Conservation (phyloP, 2,888 invertebrate species). For the Bembecia ichneumoniformis region DNA sequence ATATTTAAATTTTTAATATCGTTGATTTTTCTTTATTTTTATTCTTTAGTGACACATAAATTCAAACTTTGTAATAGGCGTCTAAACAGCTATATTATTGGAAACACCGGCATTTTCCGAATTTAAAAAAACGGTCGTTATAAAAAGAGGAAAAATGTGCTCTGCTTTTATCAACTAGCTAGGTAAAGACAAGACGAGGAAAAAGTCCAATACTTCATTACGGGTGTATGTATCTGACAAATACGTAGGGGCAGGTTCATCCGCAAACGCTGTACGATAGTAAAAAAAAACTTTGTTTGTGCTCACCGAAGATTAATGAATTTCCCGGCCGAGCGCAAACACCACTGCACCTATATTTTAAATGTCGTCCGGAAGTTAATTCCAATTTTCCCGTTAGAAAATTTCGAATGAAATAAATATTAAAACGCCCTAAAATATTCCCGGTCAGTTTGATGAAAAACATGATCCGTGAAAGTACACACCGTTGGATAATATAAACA, state of each 20-base stretch:
- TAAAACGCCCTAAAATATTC: conserved; percentile 5
- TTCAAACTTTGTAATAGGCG: no score
- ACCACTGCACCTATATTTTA: background rate
- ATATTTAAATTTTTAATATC: no score
- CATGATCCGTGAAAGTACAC: conserved; percentile 20
- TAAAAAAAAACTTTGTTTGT: background rate
- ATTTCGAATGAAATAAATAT: conserved; percentile 1
- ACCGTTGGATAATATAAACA: conserved; percentile 46
- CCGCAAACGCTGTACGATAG: background rate
- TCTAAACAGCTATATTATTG: no score
- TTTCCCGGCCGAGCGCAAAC: background rate
- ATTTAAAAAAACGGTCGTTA: no score
- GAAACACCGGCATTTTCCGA: no score
- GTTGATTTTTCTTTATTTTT: no score
- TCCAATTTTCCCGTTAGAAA: background rate
- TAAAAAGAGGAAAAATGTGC: no score
- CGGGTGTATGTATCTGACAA: background rate
- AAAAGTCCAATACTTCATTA: background rate
- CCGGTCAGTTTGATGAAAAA: conserved; percentile 21
- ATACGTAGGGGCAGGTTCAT: background rate
- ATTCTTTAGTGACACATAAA: no score
- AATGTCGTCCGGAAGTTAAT: background rate
- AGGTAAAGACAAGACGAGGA: no score
- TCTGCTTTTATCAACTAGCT: no score
- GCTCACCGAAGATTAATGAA: background rate